Percentiles rank a stretch among this genome's conserved stretches.
These are phyloP conservation scores for Hyperoplus immaculatus DNA, from an alignment of 2,797 vertebrate species.

Conservation along the genomic window DNA sequence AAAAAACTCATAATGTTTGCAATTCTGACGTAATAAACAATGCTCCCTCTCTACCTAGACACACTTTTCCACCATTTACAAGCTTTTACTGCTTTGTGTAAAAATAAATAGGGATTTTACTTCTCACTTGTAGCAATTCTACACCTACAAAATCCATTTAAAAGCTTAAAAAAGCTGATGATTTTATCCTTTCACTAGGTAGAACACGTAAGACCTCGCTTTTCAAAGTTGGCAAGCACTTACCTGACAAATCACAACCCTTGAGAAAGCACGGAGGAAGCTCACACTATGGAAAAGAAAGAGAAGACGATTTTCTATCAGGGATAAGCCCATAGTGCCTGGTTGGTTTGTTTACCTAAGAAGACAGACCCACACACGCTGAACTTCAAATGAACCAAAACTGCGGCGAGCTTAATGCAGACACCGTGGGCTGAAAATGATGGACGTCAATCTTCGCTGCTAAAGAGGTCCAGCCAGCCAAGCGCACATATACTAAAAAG, in stretches of 20 bases:
- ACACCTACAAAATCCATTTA: constrained; percentile 53
- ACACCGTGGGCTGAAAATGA: constrained; percentile 46
- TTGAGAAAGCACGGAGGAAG: constrained; percentile 26
- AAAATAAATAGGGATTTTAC: constrained; percentile 39
- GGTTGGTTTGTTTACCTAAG: constrained; percentile 72
- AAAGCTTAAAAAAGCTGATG: constrained; percentile 30
- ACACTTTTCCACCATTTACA: constrained; percentile 37
- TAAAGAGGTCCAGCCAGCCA: constrained; percentile 12
- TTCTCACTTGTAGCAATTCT: constrained; percentile 39
- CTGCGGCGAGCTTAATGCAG: constrained; percentile 43
- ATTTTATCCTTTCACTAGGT: constrained; percentile 27
- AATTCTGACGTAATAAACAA: constrained; percentile 50
- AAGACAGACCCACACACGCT: constrained; percentile 59
- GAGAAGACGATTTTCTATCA: constrained; percentile 51
- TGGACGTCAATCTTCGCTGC: constrained; percentile 59
- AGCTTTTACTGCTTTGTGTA: constrained; percentile 45
- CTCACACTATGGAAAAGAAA: constrained; percentile 35
- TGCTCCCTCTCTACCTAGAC: constrained; percentile 46
- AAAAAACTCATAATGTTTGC: constrained; percentile 35
- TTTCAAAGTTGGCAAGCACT: constrained; percentile 31
- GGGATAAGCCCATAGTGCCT: constrained; percentile 67
- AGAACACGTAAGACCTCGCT: background rate
- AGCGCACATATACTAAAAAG: constrained; percentile 7
- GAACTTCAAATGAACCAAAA: constrained; percentile 75
- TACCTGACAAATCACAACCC: constrained; percentile 12